These are phyloP conservation scores for Hydractinia symbiolongicarpus DNA, from an alignment of 30 jellyfish, hydroid and myxozoan genomes.

Conservation along the genomic window DNA sequence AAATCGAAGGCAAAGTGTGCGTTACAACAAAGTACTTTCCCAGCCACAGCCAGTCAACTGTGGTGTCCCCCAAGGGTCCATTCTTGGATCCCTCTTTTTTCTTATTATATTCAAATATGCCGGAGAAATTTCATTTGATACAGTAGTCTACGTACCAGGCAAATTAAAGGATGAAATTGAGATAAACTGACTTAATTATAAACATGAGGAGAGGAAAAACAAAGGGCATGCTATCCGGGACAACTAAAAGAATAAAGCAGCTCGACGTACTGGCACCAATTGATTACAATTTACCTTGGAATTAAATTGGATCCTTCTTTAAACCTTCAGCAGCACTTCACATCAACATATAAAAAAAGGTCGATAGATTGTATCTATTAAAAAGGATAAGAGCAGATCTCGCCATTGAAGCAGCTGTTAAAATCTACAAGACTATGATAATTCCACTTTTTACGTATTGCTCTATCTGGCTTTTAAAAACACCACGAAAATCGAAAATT, in stretches of 20 bases:
- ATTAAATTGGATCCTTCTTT: background rate
- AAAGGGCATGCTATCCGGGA: background rate
- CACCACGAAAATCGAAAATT: background rate
- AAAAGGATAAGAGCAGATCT: background rate
- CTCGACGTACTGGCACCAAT: background rate
- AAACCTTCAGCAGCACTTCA: background rate
- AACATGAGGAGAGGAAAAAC: constrained; percentile 6
- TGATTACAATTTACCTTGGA: background rate
- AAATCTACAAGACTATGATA: background rate
- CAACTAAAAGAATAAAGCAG: background rate
- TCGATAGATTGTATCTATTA: background rate
- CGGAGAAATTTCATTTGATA: no score
- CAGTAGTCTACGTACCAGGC: no score
- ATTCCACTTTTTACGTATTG: background rate
- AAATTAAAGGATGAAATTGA: no score
- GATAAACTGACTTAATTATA: background rate
- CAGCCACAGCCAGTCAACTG: background rate
- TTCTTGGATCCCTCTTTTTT: no score
- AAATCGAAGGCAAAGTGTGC: background rate
- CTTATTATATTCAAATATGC: no score
- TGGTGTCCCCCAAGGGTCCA: background rate
- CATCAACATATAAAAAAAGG: background rate
- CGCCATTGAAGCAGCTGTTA: background rate
- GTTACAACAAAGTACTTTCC: background rate
- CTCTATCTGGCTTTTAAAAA: background rate